phyloP scores from a whole-genome alignment of 2,113 vertebrate genomes.

The Anolis carolinensis region DNA sequence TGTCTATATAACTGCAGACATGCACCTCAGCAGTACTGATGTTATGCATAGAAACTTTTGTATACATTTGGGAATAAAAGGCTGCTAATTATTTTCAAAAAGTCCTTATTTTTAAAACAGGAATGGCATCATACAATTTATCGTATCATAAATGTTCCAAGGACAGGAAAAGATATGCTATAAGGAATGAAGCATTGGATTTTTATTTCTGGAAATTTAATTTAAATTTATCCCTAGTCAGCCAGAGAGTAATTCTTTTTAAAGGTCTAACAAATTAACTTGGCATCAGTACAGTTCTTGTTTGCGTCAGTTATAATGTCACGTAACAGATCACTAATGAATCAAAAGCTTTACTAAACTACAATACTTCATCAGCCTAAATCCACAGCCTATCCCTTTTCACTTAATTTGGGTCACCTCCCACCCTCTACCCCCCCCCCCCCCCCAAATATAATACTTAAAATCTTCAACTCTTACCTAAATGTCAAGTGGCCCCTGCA shows the following conservation, averaged over 20 bases:
- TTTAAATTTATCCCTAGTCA: slow-evolving; percentile 57
- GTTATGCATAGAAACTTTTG: neutral
- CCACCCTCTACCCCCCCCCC: neutral
- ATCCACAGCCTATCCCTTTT: neutral
- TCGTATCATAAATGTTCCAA: neutral
- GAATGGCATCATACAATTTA: neutral
- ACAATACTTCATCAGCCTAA: neutral
- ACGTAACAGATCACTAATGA: slow-evolving; percentile 34
- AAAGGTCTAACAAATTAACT: slow-evolving; percentile 60
- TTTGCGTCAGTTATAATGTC: slow-evolving; percentile 28
- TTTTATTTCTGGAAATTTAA: slow-evolving; percentile 48
- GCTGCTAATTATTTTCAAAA: neutral
- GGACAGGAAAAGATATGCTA: slow-evolving; percentile 21
- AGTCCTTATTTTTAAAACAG: neutral
- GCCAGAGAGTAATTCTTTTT: slow-evolving; percentile 49
- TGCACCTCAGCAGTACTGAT: neutral
- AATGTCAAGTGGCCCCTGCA: neutral
- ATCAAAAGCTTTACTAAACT: slow-evolving; percentile 33
- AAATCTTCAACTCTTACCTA: neutral
- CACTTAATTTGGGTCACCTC: neutral
- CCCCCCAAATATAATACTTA: neutral
- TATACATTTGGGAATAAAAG: neutral
- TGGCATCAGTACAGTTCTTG: slow-evolving; percentile 57
- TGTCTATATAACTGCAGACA: neutral
- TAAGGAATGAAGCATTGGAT: slow-evolving; percentile 40